Base-by-base conservation (phyloP, 2,888 invertebrate species). In the Ormyrus labotus region DNA sequence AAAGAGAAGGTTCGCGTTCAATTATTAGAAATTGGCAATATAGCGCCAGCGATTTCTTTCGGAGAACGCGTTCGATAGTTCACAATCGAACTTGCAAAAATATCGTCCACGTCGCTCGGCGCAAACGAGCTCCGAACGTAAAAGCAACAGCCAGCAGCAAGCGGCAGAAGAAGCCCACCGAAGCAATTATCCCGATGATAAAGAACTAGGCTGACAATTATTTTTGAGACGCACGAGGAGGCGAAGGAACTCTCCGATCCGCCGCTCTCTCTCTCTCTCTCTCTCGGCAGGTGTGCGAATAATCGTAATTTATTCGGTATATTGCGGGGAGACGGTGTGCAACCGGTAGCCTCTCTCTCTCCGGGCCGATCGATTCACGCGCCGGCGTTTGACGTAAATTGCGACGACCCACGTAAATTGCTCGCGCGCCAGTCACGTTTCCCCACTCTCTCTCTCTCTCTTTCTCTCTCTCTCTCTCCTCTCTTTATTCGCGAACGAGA, bases 371-470 rank as follows among this genome's bases (percentile, higher is more conserved):
- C 79, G 79, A 81, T 81, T 81, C 79, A 70, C 81, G 86, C 86
- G 86, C 85, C 86, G 64, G 85, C 84, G 86, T 88, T 87, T 88
- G 89, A 89, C 89, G 89, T 88, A 88, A 88, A 89, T 89, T 88
- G 89, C 89, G 86, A 86, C 85, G 86, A 87, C 84, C 87, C 84
- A 83, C 84, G 84, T 78, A 81, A 81, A 80, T 82, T 82, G 77
- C 83, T 86, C 84, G 83, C 83, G 82, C 84, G 83, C 81, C 72
- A 67, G 71, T 81, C 81, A 75, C 75, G 60, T 75, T 71, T 78
- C 73, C 72, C 64, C 76, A 64, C 80, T 6, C 61, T 13, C 34
- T 51, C 47, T 51, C 53, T 51, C 64, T 47, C n/a, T 34, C 13
- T 34, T 50, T 6, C 34, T 10, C 9, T 48, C 53, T n/a, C 72